Evolutionary conservation across 2,797 vertebrate species (phyloP), one percentile per base, ranked within the genome.

Genomic region (Labeo calbasu): DNA sequence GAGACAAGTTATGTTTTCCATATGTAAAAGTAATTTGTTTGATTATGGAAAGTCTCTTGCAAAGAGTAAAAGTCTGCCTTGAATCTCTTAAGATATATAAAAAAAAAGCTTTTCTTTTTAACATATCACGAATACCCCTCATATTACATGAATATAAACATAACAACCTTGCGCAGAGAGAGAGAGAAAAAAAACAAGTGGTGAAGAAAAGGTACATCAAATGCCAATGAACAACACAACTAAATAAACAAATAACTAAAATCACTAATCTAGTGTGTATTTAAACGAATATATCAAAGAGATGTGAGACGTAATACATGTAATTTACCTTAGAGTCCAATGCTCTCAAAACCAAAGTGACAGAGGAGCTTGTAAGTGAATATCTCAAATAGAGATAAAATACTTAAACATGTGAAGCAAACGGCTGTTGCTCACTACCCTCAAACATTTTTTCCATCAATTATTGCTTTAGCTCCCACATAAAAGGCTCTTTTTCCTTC

Each of bases 401-500:
- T 17, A 40, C 14, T 32, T 65, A 65, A 65, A 28, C 59, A 13
- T 32, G 50, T 15, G 50, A 53, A 65, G 28, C 11, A 65, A 65
- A 32, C 13, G 5, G 63, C 63, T 28, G 13, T 28, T 65, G 23
- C 23, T 66, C 32, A 66, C 14, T 66, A 66, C 5, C 40, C 28
- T 66, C 7, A 1, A 66, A 21, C 19, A 3, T 69, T 10, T 70
- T 70, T 70, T 5, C 68, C 68, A 70, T 70, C 11, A n/a, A n/a
- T 46, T 70, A 70, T 70, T 23, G 68, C 12, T 70, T 70, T 46
- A n/a, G 40, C 68, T n/a, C 68, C 68, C 10, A 70, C 68, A 70
- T 23, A 70, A 46, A 36, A 46, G 4, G 21, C 40, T 70, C 2
- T 46, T 46, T 46, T 46, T 23, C 40, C 68, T 23, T 46, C 5